phyloP scores from a whole-genome alignment of 2,797 vertebrate species.

The Decapterus maruadsi region DNA sequence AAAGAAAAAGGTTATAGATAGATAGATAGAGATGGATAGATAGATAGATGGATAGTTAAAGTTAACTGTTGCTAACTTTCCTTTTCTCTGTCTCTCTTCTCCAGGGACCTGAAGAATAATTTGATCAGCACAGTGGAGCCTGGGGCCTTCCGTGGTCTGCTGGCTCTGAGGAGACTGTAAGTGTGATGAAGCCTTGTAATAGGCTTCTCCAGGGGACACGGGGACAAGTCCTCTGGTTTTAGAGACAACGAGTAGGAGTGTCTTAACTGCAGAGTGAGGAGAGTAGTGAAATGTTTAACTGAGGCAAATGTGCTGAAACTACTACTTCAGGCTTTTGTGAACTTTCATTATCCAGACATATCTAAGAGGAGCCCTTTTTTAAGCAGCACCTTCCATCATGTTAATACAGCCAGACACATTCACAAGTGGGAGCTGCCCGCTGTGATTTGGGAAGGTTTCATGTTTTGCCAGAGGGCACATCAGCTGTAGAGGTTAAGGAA shows the following conservation, averaged over 20 bases:
- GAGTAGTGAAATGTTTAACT: conserved; percentile 40
- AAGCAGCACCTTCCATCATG: background rate
- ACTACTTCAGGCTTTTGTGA: conserved; percentile 25
- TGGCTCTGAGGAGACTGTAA: conserved; percentile 91
- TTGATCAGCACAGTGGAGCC: conserved; percentile 95
- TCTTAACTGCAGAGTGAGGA: conserved; percentile 41
- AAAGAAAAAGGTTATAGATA: background rate
- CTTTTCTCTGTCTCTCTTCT: conserved; percentile 70
- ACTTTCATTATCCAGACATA: conserved; percentile 7
- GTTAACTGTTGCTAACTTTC: conserved; percentile 35
- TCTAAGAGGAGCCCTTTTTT: conserved; percentile 3
- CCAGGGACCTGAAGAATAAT: conserved; percentile 95
- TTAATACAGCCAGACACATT: conserved; percentile 15
- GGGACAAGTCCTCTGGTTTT: conserved; percentile 49
- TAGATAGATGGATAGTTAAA: conserved; percentile 12
- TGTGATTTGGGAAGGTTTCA: conserved; percentile 17
- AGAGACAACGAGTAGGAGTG: conserved; percentile 44
- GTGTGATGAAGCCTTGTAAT: conserved; percentile 81
- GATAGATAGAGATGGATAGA: conserved; percentile 12
- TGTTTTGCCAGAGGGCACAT: conserved; percentile 31
- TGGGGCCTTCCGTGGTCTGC: conserved; percentile 93
- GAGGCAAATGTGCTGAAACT: conserved; percentile 31
- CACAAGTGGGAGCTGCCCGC: background rate
- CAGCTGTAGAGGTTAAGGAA: conserved; percentile 23
- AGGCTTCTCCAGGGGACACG: conserved; percentile 48